Evolutionary conservation across 1,140 invertebrate species (phyloP), one percentile per base, ranked within the genome.

Genomic region (Drosophila pandora): DNA sequence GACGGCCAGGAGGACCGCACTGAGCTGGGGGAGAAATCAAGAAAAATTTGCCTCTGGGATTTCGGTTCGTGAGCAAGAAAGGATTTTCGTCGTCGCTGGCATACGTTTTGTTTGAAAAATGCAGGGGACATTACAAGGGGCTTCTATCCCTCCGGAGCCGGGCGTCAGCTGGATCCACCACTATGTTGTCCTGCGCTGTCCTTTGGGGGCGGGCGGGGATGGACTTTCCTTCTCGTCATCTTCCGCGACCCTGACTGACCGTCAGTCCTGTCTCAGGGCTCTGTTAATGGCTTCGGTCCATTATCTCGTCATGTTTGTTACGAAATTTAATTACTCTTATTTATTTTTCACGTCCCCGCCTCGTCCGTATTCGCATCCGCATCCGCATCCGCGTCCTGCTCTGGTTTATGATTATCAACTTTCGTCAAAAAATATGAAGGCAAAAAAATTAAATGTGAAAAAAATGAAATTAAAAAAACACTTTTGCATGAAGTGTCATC

Each of bases 251-350:
- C 43, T 71, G 76, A 39, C 76, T 76, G 72, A 82, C 65, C 53
- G 72, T 54, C 64, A 52, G 47, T 49, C 53, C 59, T 13, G 61
- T 54, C 74, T 64, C 55, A 48, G 58, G 68, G 61, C 72, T 71
- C 61, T 79, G 84, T 82, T 90, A 90, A 90, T 90, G 90, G 90
- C 90, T 81, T 75, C 79, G 79, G 90, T 90, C 90, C 90, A 90
- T 90, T 90, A 90, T 90, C 90, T 90, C 90, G 90, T 90, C 90
- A 90, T 90, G 85, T 90, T 90, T 90, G 90, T 83, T 91, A 90
- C 74, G 69, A 90, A 90, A 90, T 90, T 90, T 91, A 90, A 90
- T 90, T 90, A 90, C 82, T 90, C 81, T 90, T 90, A 90, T 90
- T 90, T 89, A 90, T 90, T 91, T 90, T 90, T 87, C 77, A 78